These are phyloP conservation scores for Catonia carolina DNA, from an alignment of 2,888 invertebrate species.

Conservation along the genomic window DNA sequence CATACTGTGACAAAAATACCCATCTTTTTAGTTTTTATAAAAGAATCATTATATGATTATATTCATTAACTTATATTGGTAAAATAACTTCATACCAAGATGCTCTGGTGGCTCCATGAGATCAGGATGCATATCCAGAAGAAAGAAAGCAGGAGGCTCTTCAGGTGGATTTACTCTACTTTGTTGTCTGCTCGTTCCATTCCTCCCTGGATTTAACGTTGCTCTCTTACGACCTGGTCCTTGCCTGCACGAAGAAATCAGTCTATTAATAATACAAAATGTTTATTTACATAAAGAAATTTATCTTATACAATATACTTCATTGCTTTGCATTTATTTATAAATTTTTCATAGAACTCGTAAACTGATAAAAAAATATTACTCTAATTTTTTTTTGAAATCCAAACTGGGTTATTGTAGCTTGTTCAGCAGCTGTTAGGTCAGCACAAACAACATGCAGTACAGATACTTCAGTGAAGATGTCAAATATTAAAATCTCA, in stretches of 20 bases:
- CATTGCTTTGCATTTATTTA: background rate
- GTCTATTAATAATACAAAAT: too few relatives aligned
- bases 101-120: slow-evolving; percentile 68
- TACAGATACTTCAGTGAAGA: too few relatives aligned
- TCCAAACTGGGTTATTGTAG: too few relatives aligned
- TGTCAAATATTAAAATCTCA: too few relatives aligned
- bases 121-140: slow-evolving; percentile 65
- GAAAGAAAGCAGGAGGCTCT: slow-evolving; percentile 52
- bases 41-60: background rate
- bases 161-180: background rate
- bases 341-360: background rate
- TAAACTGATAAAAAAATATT: background rate
- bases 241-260: too few relatives aligned
- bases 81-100: slow-evolving; percentile 49
- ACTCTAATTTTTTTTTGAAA: too few relatives aligned
- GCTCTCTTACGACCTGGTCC: background rate
- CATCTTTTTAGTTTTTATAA: too few relatives aligned
- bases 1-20: background rate
- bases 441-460: too few relatives aligned
- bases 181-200: background rate
- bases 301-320: background rate
- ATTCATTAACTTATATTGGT: background rate
- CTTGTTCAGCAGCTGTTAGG: too few relatives aligned
- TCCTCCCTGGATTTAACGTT: background rate
- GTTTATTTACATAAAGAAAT: too few relatives aligned